Conservation (phyloP, 2,797 vertebrate genomes). For the Amblyraja radiata region DNA sequence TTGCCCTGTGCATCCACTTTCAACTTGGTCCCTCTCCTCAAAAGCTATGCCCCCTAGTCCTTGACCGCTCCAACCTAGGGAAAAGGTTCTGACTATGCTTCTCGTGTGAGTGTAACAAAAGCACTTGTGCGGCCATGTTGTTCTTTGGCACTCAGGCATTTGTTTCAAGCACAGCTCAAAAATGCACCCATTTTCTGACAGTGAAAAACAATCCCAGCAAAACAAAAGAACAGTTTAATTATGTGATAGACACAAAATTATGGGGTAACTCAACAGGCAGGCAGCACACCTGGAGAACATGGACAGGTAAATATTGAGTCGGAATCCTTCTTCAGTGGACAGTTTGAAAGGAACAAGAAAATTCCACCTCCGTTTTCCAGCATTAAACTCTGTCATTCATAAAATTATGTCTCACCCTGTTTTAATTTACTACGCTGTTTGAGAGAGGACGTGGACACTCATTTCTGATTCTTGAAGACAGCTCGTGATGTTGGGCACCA, state of each 20-base stretch:
- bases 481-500: neutral
- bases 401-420: neutral
- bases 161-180: neutral
- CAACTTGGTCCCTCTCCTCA: too few species aligned
- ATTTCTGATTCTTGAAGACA: neutral
- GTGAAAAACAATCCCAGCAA: neutral
- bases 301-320: too few species aligned
- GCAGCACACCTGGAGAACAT: too few species aligned
- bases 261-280: too few species aligned
- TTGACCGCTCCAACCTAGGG: too few species aligned
- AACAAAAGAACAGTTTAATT: conserved; percentile 8
- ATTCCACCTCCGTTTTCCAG: neutral
- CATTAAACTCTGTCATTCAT: conserved; percentile 6
- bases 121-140: neutral
- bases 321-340: neutral
- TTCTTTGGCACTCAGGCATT: neutral
- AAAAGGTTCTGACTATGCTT: neutral
- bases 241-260: too few species aligned
- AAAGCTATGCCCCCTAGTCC: too few species aligned
- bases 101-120: neutral
- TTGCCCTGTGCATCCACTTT: too few species aligned
- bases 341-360: neutral
- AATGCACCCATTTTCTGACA: neutral
- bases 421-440: conserved; percentile 20
- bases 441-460: neutral